Base-by-base conservation (phyloP, 1,140 invertebrate genomes). In the Andrena cerasifolii region DNA sequence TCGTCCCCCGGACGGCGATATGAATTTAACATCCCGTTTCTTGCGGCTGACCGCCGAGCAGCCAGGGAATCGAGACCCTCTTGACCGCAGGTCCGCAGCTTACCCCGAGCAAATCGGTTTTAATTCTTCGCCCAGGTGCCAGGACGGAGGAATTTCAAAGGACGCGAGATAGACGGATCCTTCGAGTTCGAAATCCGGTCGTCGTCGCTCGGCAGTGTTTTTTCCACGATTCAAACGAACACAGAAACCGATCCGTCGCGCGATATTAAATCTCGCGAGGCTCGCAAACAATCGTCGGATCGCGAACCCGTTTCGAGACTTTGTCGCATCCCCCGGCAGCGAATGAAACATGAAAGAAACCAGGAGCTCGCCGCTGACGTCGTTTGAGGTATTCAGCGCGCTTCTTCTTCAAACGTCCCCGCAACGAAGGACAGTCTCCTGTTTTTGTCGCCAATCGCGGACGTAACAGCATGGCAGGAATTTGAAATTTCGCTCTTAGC, bases 261-360 rank as follows among this genome's bases (percentile, higher is more conserved):
- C n/a, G 54, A 58, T 49, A 71, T 61, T 71, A 71, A 71, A 61
- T 71, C 68, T 47, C 54, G n/a, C 67, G 67, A 33, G 36, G 16
- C 10, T 14, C 33, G 33, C 53, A 58, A 58, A 58, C 36, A 56
- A 49, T 6, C 49, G 51, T 68, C 67, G 33, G 10, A 58, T 31
- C 53, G 26, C 33, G 36, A 31, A 10, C 24, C 24, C 67, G 53
- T n/a, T 45, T 21, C 40, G 16, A 31, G 14, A 53, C 21, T 58
- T 59, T 45, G 36, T 71, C 67, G 53, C 36, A 24, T 49, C 36
- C 24, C 12, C 8, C 40, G 40, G 53, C 24, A 33, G 63, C 31
- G 33, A 47, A 18, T 18, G 49, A 14, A 71, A 45, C 36, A 10
- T 6, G 18, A 26, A 43, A 16, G 10, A 36, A 47, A 49, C 36